Evolutionary conservation across 37 sponge, comb jelly and placozoan genomes (phyloP).

Genomic region (Axinella damicornis): DNA sequence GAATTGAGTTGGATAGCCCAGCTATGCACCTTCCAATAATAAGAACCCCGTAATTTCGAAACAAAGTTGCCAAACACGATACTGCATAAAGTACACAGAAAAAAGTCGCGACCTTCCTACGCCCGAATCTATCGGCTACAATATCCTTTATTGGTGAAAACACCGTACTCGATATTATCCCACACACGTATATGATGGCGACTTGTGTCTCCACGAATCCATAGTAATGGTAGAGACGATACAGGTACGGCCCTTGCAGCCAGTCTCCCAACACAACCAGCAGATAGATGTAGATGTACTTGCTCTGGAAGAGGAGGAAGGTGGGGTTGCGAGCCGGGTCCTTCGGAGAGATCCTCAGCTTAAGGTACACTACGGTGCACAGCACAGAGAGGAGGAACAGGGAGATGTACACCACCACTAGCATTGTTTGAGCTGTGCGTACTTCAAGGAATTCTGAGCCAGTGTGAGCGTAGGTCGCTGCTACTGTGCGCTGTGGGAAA

Average conservation of each 20-base stretch:
- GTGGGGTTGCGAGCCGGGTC: constrained; percentile 68
- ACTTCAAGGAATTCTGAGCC: no score
- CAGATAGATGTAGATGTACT: constrained; percentile 69
- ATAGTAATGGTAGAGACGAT: constrained; percentile 76
- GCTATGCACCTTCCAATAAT: constrained; percentile 75
- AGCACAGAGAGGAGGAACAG: constrained; percentile 51
- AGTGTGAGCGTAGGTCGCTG: no score
- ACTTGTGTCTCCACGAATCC: constrained; percentile 76
- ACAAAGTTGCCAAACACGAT: constrained; percentile 60
- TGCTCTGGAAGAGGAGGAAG: constrained; percentile 65
- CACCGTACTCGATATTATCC: constrained; percentile 69
- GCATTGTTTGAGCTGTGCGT: constrained; percentile 52
- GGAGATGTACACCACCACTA: constrained; percentile 66
- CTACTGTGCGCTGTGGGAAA: no score
- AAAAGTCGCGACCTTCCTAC: constrained; percentile 29
- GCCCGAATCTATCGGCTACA: constrained; percentile 59
- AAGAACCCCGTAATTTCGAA: constrained; percentile 51
- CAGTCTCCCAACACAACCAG: constrained; percentile 77
- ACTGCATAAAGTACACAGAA: constrained; percentile 64
- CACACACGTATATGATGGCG: constrained; percentile 82
- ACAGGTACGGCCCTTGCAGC: constrained; percentile 90
- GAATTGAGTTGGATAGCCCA: constrained; percentile 71
- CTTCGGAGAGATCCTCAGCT: constrained; percentile 26
- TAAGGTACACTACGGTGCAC: constrained; percentile 45
- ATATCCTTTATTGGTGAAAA: constrained; percentile 62